A percentile compares a stretch with the other conserved stretches of the same genome.
Evolutionary conservation across 2,888 invertebrate genomes (phyloP).

Genomic region (Melitaea athalia): DNA sequence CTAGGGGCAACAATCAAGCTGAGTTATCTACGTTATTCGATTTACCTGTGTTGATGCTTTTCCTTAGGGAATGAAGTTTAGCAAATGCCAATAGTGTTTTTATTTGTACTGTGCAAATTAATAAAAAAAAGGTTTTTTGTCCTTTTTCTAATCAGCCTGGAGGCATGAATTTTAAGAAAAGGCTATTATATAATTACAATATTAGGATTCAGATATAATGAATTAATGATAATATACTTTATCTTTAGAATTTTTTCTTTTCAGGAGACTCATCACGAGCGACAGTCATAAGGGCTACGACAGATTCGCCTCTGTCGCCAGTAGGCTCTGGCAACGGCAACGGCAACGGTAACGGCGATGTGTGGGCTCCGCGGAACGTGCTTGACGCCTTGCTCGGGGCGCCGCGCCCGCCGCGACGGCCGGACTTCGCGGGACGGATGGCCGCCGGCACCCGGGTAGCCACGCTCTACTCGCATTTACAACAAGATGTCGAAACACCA

Average conservation of each 20-base stretch:
- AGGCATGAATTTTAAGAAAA: too few species aligned
- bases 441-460: constrained; percentile 84
- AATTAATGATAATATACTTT: too few species aligned
- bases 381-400: constrained; percentile 80
- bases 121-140: too few species aligned
- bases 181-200: too few species aligned
- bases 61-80: too few species aligned
- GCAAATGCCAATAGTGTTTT: too few species aligned
- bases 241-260: constrained; percentile 32
- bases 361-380: constrained; percentile 76
- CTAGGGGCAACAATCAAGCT: too few species aligned
- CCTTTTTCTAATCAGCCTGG: too few species aligned
- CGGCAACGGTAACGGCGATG: constrained; percentile 53
- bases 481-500: constrained; percentile 66
- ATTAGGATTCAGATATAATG: too few species aligned
- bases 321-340: constrained; percentile 81
- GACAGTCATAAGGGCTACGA: constrained; percentile 85
- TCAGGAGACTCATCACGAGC: constrained; percentile 68
- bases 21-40: too few species aligned
- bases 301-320: constrained; percentile 93
- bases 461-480: constrained; percentile 88
- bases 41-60: too few species aligned
- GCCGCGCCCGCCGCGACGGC: constrained; percentile 75
- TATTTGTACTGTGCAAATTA: too few species aligned
- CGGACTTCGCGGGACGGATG: constrained; percentile 86